phyloP scores from a whole-genome alignment of 2,888 invertebrate species.

The Tetropium fuscum region DNA sequence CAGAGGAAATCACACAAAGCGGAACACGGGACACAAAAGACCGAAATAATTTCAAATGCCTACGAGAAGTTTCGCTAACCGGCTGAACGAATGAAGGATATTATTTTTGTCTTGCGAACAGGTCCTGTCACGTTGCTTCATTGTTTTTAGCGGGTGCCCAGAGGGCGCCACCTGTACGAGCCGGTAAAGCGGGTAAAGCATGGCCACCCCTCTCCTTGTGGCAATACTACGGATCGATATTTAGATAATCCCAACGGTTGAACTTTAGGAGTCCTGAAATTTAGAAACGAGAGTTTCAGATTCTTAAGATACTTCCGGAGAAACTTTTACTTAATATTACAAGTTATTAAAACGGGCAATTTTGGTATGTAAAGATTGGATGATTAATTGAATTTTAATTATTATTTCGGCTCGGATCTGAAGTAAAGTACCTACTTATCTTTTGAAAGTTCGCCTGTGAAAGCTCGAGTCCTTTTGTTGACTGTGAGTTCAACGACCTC shows the following conservation, averaged over 20 bases:
- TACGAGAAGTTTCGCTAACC: too few species aligned
- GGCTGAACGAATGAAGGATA: conserved; percentile 8
- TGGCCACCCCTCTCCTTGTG: conserved; percentile 12
- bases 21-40: neutral
- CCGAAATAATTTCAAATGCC: conserved; percentile 6
- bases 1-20: conserved; percentile 2
- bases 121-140: conserved; percentile 30
- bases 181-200: conserved; percentile 22
- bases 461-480: conserved; percentile 9
- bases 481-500: conserved; percentile 13
- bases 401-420: neutral
- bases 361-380: neutral
- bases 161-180: conserved; percentile 27
- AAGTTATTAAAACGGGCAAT: neutral
- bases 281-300: conserved; percentile 5
- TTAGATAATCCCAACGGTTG: conserved; percentile 9
- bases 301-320: neutral
- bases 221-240: conserved; percentile 16
- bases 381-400: neutral
- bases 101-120: conserved; percentile 23
- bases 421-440: too few species aligned
- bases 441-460: too few species aligned
- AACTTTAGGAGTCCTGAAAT: conserved; percentile 2
- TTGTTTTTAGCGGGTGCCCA: conserved; percentile 27
- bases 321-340: neutral